Conservation (phyloP, 2,113 vertebrate genomes). For the Falcunculus frontatus region DNA sequence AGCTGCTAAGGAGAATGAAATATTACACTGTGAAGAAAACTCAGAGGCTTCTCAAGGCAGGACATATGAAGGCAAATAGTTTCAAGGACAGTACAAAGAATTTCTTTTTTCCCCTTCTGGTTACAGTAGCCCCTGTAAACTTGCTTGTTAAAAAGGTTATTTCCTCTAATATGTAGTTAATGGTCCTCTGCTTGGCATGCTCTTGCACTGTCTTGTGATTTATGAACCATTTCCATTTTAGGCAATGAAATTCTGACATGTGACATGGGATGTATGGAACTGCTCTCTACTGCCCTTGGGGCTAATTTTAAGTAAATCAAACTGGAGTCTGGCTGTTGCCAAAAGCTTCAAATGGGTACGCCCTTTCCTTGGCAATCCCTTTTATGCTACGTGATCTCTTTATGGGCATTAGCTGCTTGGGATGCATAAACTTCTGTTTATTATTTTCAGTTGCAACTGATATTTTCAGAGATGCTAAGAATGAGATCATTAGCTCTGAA, state of each 20-base stretch:
- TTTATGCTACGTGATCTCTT: background rate
- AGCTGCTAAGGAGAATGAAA: background rate
- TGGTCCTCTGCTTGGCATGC: background rate
- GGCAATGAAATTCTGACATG: background rate
- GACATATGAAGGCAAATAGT: background rate
- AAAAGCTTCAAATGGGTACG: background rate
- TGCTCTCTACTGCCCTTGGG: background rate
- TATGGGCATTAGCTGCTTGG: background rate
- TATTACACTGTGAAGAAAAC: background rate
- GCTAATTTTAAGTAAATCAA: background rate
- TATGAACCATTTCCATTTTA: background rate
- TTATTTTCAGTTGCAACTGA: background rate
- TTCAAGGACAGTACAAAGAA: background rate
- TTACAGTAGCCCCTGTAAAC: background rate
- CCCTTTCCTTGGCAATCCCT: background rate
- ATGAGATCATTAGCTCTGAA: background rate
- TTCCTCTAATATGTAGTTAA: background rate
- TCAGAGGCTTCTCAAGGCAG: background rate
- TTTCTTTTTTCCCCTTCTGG: background rate
- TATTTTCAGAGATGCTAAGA: slow-evolving; percentile 2
- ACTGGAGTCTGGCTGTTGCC: background rate
- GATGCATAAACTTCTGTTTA: background rate
- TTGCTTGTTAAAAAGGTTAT: background rate
- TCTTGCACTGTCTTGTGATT: background rate
- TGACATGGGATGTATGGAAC: background rate